phyloP scores from a whole-genome alignment of 2,888 invertebrate species.

The Eilema griseolum region DNA sequence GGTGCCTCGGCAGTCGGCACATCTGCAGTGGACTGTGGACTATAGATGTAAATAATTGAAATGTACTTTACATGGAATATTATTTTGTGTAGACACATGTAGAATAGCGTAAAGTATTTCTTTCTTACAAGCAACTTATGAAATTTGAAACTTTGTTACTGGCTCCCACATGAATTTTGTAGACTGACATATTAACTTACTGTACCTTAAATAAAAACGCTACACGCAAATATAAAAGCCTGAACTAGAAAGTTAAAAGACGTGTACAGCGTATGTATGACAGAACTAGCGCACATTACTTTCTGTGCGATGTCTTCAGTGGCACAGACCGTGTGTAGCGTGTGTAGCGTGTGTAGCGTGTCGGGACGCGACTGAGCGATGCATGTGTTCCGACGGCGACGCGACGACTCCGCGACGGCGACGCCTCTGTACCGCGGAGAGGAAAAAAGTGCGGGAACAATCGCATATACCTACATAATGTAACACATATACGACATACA shows the following conservation, averaged over 20 bases:
- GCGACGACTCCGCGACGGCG: background rate
- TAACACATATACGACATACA: background rate
- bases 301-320: background rate
- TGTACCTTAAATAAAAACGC: background rate
- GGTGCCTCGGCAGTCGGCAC: no score
- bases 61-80: no score
- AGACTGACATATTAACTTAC: background rate
- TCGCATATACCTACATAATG: background rate
- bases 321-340: background rate
- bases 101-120: background rate
- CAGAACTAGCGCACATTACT: no score
- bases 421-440: background rate
- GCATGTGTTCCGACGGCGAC: slow-evolving; percentile 7
- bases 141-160: background rate
- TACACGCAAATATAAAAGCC: background rate
- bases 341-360: background rate
- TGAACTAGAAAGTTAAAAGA: background rate
- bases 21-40: no score
- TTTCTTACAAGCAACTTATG: background rate
- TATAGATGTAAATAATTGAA: no score
- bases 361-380: slow-evolving; percentile 2
- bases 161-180: background rate
- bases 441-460: slow-evolving; percentile 22
- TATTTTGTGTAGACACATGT: no score
- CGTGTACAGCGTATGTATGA: background rate